Conservation (phyloP, 2,888 invertebrate genomes). For the Onchidella celtica region DNA sequence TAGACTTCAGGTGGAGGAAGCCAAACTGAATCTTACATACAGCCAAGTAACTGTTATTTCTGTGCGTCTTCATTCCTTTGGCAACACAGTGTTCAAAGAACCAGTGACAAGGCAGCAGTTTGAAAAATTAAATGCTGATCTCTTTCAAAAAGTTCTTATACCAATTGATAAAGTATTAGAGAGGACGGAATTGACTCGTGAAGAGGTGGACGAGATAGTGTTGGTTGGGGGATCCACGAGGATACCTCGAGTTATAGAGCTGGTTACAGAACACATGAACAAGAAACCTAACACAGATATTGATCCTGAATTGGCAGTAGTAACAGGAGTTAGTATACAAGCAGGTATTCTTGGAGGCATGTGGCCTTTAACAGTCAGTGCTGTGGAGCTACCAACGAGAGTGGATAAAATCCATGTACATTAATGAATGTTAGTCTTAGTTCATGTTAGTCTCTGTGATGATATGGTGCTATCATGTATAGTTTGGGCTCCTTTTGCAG, state of each 20-base stretch:
- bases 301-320: conserved; percentile 82
- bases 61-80: conserved; percentile 75
- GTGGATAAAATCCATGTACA: conserved; percentile 74
- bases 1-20: conserved; percentile 79
- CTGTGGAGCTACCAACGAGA: conserved; percentile 76
- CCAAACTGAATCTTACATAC: conserved; percentile 79
- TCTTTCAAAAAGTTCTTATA: conserved; percentile 80
- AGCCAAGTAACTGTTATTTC: conserved; percentile 65
- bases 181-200: conserved; percentile 71
- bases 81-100: conserved; percentile 65
- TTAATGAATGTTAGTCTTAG: too few relatives aligned
- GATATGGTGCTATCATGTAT: too few relatives aligned
- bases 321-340: conserved; percentile 81
- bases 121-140: conserved; percentile 80
- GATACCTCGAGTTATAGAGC: conserved; percentile 80
- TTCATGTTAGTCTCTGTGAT: too few relatives aligned
- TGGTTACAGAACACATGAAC: conserved; percentile 80
- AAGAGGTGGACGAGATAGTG: conserved; percentile 81
- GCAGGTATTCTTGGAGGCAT: conserved; percentile 82
- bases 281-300: conserved; percentile 75
- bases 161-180: conserved; percentile 80
- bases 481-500: too few relatives aligned
- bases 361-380: conserved; percentile 82
- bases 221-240: conserved; percentile 82
- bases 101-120: conserved; percentile 79